Evolutionary conservation across 2,888 invertebrate species (phyloP), one percentile per base, ranked within the genome.

Genomic region (Pristionchus entomophagus): DNA sequence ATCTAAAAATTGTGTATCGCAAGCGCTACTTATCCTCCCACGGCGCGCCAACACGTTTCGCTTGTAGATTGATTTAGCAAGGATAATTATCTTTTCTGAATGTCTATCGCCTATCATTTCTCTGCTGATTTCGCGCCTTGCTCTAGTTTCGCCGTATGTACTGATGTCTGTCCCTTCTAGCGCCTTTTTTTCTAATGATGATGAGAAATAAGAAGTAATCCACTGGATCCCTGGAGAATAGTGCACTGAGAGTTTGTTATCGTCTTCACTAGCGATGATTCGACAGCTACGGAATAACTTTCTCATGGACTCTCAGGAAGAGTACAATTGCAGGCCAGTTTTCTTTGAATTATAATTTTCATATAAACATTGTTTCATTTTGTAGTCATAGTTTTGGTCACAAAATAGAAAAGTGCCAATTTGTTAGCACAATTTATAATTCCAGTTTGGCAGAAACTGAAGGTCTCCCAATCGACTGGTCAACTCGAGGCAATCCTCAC

Each of bases 291-390:
- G 59, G 8, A 29, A 29, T 14, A 59, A 59, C 59, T 26, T 59
- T 6, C 59, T 59, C 6, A 12, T 59, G 26, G n/a, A 59, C 29
- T n/a, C n/a, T 26, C 59, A 59, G 26, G 59, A 59, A 10, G 59
- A 59, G 59, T 59, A 59, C 59, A 59, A 59, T 29, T 59, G 59
- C 59, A 59, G 59, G 59, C n/a, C n/a, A n/a, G n/a, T n/a, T n/a
- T 59, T 19, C 12, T 53, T 59, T 56, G 17, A 56, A 56, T 56
- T 19, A 19, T 22, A 5, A 56, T 14, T 56, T 5, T 22, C 5
- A 14, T 19, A 10, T 17, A 56, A 56, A 56, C 22, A 6, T 6
- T 6, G 45, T 45, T 14, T 14, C 6, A 45, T 56, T 56, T 56
- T 5, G 22, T 17, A 56, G 5, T 56, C 56, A 22, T 62, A 29